phyloP scores from a whole-genome alignment of 2,113 vertebrate species.

The Phyllostomus discolor region DNA sequence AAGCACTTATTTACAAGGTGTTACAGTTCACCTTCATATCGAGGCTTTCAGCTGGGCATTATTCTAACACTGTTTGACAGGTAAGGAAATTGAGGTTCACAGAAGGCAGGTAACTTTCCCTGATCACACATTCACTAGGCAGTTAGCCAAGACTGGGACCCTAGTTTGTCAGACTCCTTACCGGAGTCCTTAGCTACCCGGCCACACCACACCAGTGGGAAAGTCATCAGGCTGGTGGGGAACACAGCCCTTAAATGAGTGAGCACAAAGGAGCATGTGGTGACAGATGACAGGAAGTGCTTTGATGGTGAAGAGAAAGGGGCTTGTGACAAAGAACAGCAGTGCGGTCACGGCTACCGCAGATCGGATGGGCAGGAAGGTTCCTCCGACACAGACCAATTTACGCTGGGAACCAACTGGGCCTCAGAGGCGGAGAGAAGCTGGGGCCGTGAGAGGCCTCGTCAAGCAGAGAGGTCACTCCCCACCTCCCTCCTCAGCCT shows the following conservation, averaged over 20 bases:
- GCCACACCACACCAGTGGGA: not conserved
- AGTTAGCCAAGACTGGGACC: not conserved
- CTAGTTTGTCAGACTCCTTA: rapidly evolving
- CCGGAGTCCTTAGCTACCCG: not conserved
- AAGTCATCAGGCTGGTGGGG: not conserved
- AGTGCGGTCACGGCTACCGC: rapidly evolving
- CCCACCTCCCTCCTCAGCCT: not conserved
- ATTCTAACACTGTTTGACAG: not conserved
- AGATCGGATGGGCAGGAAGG: rapidly evolving
- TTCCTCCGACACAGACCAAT: not conserved
- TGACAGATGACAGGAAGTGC: too few relatives aligned
- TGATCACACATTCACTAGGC: not conserved
- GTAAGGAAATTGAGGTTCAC: not conserved
- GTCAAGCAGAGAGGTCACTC: not conserved
- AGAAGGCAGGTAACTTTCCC: not conserved
- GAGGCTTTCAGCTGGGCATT: not conserved
- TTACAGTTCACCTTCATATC: not conserved
- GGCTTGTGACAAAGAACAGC: too few relatives aligned
- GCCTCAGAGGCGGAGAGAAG: not conserved
- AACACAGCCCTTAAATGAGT: not conserved
- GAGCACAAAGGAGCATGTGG: rapidly evolving
- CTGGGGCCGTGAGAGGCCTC: not conserved
- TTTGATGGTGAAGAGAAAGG: not conserved
- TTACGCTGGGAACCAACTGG: not conserved
- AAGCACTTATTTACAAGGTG: not conserved